Evolutionary conservation across 1,140 invertebrate species (phyloP), one percentile per base, ranked within the genome.

Genomic region (Drosophila ercepeae): DNA sequence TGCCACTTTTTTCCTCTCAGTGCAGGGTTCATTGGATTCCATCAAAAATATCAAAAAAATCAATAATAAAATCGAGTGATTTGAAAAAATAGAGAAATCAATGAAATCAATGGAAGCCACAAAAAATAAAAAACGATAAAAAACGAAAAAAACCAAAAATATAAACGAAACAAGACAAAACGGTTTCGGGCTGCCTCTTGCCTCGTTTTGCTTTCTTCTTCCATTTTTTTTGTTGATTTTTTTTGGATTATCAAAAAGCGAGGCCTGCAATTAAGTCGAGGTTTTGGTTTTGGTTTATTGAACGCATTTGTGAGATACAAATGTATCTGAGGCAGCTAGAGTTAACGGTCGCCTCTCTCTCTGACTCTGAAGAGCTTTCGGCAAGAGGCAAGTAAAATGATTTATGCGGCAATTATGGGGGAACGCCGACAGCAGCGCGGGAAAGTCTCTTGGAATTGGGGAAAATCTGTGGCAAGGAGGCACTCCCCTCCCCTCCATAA

Each of bases 61-160:
- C 82, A 84, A 86, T 74, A 84, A 82, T 57, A 42, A 83, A 77
- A 65, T 75, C 74, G 82, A 84, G 78, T 88, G 63, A 88, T 86
- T 88, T 88, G 63, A 69, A 88, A 86, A 69, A 88, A 86, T 77
- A 74, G 77, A 84, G 81, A 86, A 86, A 86, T 86, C 82, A 86
- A 86, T 88, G 81, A 86, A 86, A 86, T 86, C 82, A 86, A 86
- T 88, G 81, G 88, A 86, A 88, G 81, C 73, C 67, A 68, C 50
- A 19, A 44, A 67, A 64, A 11, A 44, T n/a, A n/a, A n/a, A n/a
- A n/a, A n/a, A n/a, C n/a, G n/a, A n/a, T n/a, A 51, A 58, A 52
- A 34, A 67, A 51, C 34, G 29, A 51, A 58, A 49, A 44, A 52
- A 29, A 14, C 75, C 19, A 63, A 69, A 63, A 69, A 34, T 34